These are phyloP conservation scores for Callyntrura guangdongensis DNA, from an alignment of 2,888 invertebrate species.

Conservation along the genomic window DNA sequence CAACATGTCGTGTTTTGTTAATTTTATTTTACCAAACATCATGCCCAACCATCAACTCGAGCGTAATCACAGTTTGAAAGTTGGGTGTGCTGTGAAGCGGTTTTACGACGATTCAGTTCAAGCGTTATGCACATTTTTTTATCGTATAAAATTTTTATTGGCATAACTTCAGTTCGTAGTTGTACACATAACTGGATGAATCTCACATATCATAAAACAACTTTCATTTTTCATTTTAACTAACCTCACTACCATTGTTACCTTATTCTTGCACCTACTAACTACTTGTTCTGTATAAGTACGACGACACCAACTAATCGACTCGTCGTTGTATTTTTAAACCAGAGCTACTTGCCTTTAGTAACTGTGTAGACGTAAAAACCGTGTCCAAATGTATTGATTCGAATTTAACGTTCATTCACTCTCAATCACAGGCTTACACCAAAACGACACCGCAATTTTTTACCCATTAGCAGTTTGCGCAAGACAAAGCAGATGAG, in stretches of 20 bases:
- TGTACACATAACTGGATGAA: slow-evolving; percentile 56
- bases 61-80: slow-evolving; percentile 33
- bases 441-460: not conserved
- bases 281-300: not conserved
- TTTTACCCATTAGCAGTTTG: not conserved
- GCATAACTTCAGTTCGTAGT: slow-evolving; percentile 15
- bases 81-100: slow-evolving; percentile 48
- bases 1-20: not conserved
- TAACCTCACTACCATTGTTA: not conserved
- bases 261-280: not conserved
- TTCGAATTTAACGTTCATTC: slow-evolving; percentile 6
- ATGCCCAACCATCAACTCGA: not conserved
- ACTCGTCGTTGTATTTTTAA: not conserved
- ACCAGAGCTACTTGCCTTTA: not conserved
- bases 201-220: slow-evolving; percentile 55
- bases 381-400: not conserved
- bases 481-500: slow-evolving; percentile 4
- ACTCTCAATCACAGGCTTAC: not conserved
- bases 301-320: not conserved
- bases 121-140: not conserved
- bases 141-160: slow-evolving; percentile 13
- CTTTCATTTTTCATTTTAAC: slow-evolving; percentile 62
- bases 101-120: slow-evolving; percentile 8
- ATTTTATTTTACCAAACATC: slow-evolving; percentile 8
- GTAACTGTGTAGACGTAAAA: not conserved